Evolutionary conservation across 2,113 vertebrate species (phyloP).

Genomic region (Holacanthus passer): DNA sequence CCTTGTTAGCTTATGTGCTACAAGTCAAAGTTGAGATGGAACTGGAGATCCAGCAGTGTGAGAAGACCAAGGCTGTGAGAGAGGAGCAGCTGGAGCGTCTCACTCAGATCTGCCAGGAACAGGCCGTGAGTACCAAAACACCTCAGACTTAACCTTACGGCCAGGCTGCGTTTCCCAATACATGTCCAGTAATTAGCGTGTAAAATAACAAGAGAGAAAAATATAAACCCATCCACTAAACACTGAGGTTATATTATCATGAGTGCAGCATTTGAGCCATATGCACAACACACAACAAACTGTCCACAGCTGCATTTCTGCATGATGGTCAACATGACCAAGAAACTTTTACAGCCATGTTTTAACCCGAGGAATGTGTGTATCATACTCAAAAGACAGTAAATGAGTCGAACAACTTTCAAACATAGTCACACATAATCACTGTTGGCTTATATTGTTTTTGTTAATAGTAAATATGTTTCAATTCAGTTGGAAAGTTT

Average conservation of each 20-base stretch:
- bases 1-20: conserved; percentile 90
- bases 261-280: neutral
- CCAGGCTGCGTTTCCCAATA: neutral
- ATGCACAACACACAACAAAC: neutral
- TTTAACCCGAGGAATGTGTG: neutral
- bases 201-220: neutral
- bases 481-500: neutral
- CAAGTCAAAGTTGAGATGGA: conserved; percentile 98
- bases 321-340: neutral
- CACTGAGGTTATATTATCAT: neutral
- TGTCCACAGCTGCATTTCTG: neutral
- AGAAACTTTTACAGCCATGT: neutral
- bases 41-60: conserved; percentile 96
- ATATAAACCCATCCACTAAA: neutral
- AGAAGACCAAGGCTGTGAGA: conserved; percentile 95
- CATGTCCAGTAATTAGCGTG: neutral
- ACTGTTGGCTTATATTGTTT: neutral
- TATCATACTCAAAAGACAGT: neutral
- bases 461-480: neutral
- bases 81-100: conserved; percentile 98
- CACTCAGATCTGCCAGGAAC: conserved; percentile 99
- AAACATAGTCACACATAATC: neutral
- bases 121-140: conserved; percentile 89
- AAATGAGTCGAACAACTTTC: neutral
- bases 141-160: neutral